Evolutionary conservation across 1,140 invertebrate species (phyloP).

Genomic region (Drosophila tropicalis): DNA sequence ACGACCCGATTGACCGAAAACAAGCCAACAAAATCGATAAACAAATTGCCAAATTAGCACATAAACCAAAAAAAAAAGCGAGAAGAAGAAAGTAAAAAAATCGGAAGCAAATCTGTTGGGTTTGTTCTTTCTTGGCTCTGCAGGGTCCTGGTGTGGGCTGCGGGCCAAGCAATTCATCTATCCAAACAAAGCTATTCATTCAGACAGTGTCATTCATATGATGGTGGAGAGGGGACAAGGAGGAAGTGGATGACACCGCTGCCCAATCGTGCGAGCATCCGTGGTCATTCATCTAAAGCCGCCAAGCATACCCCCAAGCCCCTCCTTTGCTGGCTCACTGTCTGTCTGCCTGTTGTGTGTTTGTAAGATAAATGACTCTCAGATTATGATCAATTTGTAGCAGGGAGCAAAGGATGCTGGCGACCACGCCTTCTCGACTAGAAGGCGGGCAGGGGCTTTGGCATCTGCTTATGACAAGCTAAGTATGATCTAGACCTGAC

Average conservation of each 20-base stretch:
- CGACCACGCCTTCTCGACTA: constrained; percentile 3
- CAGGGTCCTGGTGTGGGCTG: constrained; percentile 29
- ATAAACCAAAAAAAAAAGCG: constrained; percentile 33
- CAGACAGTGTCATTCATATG: constrained; percentile 65
- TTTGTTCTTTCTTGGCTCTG: constrained; percentile 15
- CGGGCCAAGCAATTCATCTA: constrained; percentile 74
- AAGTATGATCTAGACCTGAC: constrained; percentile 48
- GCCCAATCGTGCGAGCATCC: constrained; percentile 73
- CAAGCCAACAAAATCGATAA: constrained; percentile 73
- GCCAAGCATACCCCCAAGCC: constrained; percentile 22
- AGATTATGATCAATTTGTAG: constrained; percentile 82
- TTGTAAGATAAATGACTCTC: constrained; percentile 71
- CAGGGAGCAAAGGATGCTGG: constrained; percentile 16
- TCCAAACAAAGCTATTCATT: constrained; percentile 79
- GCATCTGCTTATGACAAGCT: constrained; percentile 76
- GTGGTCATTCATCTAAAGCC: constrained; percentile 73
- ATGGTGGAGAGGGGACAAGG: neutral
- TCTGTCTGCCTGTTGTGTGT: constrained; percentile 30
- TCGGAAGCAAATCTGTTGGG: constrained; percentile 45
- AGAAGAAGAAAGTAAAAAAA: constrained; percentile 19
- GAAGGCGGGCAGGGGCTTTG: neutral
- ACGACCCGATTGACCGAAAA: constrained; percentile 33
- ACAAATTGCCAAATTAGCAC: constrained; percentile 81
- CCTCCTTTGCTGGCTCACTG: neutral
- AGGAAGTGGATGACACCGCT: constrained; percentile 40